Base-by-base conservation (phyloP, 2,888 invertebrate genomes). In the Oligia latruncula region DNA sequence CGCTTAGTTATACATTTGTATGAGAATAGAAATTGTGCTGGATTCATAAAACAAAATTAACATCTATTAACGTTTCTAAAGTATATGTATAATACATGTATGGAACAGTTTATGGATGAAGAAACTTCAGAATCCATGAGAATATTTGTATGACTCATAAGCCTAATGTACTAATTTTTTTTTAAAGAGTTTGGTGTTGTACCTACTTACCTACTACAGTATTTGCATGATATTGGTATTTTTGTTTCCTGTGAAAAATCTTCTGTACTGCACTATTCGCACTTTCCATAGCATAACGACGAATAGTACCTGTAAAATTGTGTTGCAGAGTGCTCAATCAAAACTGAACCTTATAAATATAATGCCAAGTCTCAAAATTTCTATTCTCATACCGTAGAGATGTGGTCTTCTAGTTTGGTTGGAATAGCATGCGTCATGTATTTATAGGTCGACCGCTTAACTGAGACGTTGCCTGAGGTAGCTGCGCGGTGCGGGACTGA, bases 21-120 rank as follows among this genome's bases (percentile, higher is more conserved):
- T 94, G 92, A 90, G 91, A 92, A 93, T 94, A 94, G 93, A 93
- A 91, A 91, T 92, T 87, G 29, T 81, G 43, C 65, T 29, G 55
- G 77, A 35, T 23, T 40, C 1, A n/a, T 58, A 8, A 40, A 76
- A 29, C 1, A 55, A 17, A 1, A 55, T 46, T 13, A n/a, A n/a
- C 9, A 4, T 29, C 3, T 55, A 1, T 13, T n/a, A 46, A 55
- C 8, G 5, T 20, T 80, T 46, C 4, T 15, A 46, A 29, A 29
- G 23, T 43, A 40, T 29, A 17, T 20, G 35, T 17, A 4, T 29
- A 8, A 55, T 81, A 55, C 40, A 71, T 62, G 46, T 15, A 73
- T 58, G 67, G 17, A n/a, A n/a, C 5, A 46, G 29, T 29, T 68
- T 5, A 68, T 68, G 20, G 11, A 29, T 49, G 46, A 29, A 49